These are phyloP conservation scores for Caenorhabditis angaria DNA, from an alignment of 2,888 invertebrate genomes.

Conservation along the genomic window DNA sequence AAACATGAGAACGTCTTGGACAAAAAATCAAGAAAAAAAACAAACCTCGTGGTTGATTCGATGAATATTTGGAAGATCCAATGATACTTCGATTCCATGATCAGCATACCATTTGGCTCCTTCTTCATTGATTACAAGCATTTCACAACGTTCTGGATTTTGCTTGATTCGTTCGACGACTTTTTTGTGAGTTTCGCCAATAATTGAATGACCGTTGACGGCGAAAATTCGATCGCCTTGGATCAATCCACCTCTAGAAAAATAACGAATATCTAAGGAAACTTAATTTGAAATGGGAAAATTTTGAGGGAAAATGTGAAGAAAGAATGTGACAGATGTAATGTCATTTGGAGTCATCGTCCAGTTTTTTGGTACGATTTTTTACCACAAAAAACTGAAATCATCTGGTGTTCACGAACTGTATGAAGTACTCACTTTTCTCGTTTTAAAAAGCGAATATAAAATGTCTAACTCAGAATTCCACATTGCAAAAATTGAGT, in stretches of 20 bases:
- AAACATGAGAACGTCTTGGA: background rate
- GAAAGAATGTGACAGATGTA: too few species aligned
- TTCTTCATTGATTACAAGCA: constrained; percentile 85
- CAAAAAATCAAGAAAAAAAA: background rate
- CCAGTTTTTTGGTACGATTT: too few species aligned
- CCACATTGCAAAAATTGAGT: too few species aligned
- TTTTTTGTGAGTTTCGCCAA: constrained; percentile 65
- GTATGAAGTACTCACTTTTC: too few species aligned
- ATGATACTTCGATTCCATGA: constrained; percentile 55
- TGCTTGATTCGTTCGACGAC: constrained; percentile 69
- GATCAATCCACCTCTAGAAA: constrained; percentile 58
- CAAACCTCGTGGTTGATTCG: constrained; percentile 35
- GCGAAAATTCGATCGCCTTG: constrained; percentile 70
- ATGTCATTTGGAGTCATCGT: too few species aligned
- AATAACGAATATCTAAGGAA: constrained; percentile 10
- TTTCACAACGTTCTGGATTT: constrained; percentile 79
- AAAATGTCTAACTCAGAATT: too few species aligned
- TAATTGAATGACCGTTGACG: constrained; percentile 69
- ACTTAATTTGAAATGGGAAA: background rate
- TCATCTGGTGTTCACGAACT: too few species aligned
- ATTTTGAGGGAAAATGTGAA: background rate
- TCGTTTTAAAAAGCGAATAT: too few species aligned
- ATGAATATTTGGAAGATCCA: constrained; percentile 53
- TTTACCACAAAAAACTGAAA: too few species aligned
- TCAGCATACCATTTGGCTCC: constrained; percentile 80